These are phyloP conservation scores for Spinibarbus caldwelli DNA, from an alignment of 2,797 vertebrate genomes.

Conservation along the genomic window DNA sequence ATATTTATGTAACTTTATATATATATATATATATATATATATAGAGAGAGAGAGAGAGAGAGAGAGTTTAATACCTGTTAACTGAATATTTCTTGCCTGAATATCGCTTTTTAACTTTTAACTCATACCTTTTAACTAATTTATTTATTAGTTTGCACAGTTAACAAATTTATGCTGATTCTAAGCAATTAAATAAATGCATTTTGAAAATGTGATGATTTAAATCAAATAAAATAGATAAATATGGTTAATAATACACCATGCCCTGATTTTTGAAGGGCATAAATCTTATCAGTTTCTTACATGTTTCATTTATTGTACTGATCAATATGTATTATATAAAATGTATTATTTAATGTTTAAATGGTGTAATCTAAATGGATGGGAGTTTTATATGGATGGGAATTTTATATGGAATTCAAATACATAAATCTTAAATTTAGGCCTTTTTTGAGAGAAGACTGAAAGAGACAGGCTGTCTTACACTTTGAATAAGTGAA, in stretches of 20 bases:
- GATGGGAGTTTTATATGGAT: not conserved
- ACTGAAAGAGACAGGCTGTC: not conserved
- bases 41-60: too few relatives aligned
- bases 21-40: too few relatives aligned
- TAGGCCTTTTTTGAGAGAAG: not conserved
- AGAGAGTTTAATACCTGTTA: too few relatives aligned
- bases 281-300: not conserved
- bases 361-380: not conserved
- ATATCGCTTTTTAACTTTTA: too few relatives aligned
- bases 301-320: not conserved
- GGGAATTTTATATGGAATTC: not conserved
- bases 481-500: not conserved
- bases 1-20: too few relatives aligned
- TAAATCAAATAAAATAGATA: not conserved
- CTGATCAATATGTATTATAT: not conserved
- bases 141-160: too few relatives aligned
- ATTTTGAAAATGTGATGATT: not conserved
- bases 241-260: not conserved
- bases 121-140: too few relatives aligned
- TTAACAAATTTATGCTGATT: not conserved
- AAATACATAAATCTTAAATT: not conserved
- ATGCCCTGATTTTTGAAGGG: not conserved
- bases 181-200: not conserved
- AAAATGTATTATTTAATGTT: not conserved
- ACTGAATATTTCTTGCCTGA: too few relatives aligned